These are phyloP conservation scores for Eufriesea mexicana DNA, from an alignment of 1,140 invertebrate genomes.

Conservation along the genomic window DNA sequence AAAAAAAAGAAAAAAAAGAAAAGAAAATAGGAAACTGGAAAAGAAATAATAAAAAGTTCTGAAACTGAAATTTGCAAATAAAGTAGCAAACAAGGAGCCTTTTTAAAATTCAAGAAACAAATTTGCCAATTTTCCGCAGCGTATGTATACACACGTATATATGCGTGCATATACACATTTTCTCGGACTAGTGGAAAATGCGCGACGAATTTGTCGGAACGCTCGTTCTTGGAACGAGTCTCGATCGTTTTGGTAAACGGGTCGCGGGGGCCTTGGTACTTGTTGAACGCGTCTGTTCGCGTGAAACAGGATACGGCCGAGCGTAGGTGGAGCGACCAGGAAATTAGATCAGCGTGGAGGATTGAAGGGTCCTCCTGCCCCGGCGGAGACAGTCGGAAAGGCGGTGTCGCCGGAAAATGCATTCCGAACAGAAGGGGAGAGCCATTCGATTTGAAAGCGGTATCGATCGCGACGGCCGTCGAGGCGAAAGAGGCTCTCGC, in stretches of 20 bases:
- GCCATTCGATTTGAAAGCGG: constrained; percentile 38
- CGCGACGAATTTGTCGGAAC: neutral
- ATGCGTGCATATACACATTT: neutral
- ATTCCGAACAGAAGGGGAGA: constrained; percentile 36
- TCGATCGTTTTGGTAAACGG: neutral
- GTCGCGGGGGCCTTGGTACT: constrained; percentile 16
- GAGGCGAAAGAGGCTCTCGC: neutral
- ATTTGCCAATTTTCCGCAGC: neutral
- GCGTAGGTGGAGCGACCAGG: constrained; percentile 37
- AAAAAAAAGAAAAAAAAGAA: too few relatives aligned
- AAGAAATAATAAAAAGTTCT: too few relatives aligned
- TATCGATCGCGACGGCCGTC: constrained; percentile 32
- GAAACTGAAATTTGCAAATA: too few relatives aligned
- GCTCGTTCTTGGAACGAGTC: neutral
- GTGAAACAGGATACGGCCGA: constrained; percentile 38
- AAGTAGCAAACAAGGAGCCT: too few relatives aligned
- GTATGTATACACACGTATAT: too few relatives aligned
- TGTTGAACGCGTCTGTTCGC: constrained; percentile 53
- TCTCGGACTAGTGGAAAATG: too few relatives aligned
- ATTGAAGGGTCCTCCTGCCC: constrained; percentile 9
- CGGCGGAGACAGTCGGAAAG: constrained; percentile 48
- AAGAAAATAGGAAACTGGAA: too few relatives aligned
- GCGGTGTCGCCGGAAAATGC: constrained; percentile 31
- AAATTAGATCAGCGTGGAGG: constrained; percentile 60
- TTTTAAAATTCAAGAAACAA: too few relatives aligned